Evolutionary conservation across 2,888 invertebrate genomes (phyloP).

Genomic region (Mimachlamys varia): DNA sequence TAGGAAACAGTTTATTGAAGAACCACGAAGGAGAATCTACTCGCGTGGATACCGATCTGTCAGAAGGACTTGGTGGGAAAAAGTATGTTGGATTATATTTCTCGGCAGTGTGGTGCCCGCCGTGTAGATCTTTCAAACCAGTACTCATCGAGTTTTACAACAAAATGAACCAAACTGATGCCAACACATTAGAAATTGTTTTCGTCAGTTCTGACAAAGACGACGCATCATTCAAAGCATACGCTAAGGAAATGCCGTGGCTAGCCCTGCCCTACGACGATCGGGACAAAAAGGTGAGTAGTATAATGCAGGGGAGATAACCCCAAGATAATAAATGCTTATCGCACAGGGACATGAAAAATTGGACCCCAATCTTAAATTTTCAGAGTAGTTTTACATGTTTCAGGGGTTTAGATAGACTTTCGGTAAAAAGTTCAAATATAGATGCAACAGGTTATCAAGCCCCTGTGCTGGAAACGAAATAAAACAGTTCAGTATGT

Average conservation of each 20-base stretch:
- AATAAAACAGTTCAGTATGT: too few relatives aligned
- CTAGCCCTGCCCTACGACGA: constrained; percentile 78
- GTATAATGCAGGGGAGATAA: too few relatives aligned
- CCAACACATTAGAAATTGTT: constrained; percentile 76
- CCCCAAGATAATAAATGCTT: too few relatives aligned
- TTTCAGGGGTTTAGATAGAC: too few relatives aligned
- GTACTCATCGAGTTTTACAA: constrained; percentile 80
- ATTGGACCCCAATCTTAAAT: too few relatives aligned
- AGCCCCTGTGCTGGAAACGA: too few relatives aligned
- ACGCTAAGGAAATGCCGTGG: constrained; percentile 81
- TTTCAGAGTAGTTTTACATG: too few relatives aligned
- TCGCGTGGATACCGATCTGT: neutral
- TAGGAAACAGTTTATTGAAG: neutral
- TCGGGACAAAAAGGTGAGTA: constrained; percentile 55
- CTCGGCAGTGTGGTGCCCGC: constrained; percentile 83
- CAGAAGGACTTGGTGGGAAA: neutral
- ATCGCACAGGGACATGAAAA: too few relatives aligned
- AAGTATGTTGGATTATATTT: constrained; percentile 80
- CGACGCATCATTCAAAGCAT: constrained; percentile 76
- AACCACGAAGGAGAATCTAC: neutral
- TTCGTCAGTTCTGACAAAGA: constrained; percentile 82
- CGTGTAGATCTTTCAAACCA: constrained; percentile 82
- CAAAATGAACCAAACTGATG: constrained; percentile 64
- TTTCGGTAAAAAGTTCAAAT: too few relatives aligned
- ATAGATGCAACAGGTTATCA: too few relatives aligned